Base-by-base conservation (phyloP, 2,888 invertebrate genomes). In the Amiota mariae region DNA sequence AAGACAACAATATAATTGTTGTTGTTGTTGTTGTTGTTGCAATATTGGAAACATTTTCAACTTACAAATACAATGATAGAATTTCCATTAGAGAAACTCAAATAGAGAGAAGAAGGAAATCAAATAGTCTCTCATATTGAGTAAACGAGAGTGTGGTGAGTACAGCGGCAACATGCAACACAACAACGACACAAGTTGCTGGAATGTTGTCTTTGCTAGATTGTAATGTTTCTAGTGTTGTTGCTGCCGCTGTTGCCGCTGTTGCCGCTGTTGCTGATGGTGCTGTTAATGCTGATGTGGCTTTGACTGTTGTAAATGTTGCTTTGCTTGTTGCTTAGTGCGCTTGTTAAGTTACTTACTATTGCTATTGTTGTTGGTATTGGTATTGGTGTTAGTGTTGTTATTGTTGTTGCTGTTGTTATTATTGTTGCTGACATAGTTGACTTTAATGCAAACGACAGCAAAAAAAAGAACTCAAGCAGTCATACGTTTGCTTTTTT, bases 181-280 rank as follows among this genome's bases (percentile, higher is more conserved):
- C 64, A 47, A 36, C 36, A 36, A 36, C 36, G 36, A 59, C 71
- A 71, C 71, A 79, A 81, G 76, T 79, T 84, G 85, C 78, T 82
- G 83, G 83, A 83, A 83, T 83, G 82, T 85, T 83, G 85, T 85
- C 85, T 20, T 75, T 81, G 82, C 81, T 83, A 81, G 82, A 80
- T 84, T 80, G 80, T 79, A 79, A 83, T 15, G 76, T 36, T 70
- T 71, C 71, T 13, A 13, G 54, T 68, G 72, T 24, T 59, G 74
- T 70, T 78, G 76, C 72, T 71, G 71, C 20, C 13, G 10, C 67
- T 76, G 72, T 61, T 74, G 66, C 15, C 15, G 48, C 48, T 63
- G 71, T 12, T 72, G 47, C 64, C 59, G 61, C 70, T 54, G 73
- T 61, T 70, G 70, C 51, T 71, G 79, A 81, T 77, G 85, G 77